Conservation (phyloP, 30 jellyfish, hydroid and myxozoan genomes). For the Chrysaora quinquecirrha region DNA sequence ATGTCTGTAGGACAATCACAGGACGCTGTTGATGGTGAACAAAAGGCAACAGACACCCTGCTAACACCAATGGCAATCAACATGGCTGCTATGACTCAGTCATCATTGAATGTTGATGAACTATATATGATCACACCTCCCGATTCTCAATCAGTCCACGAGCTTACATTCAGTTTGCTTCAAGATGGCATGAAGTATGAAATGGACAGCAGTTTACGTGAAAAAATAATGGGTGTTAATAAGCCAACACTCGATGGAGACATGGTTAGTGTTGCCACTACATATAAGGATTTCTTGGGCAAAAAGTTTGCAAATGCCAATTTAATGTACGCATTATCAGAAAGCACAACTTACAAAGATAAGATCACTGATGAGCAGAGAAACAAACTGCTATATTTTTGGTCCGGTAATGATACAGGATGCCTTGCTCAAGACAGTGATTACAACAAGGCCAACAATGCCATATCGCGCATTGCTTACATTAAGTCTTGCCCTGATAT, state of each 20-base stretch:
- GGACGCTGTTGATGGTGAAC: slow-evolving; percentile 50
- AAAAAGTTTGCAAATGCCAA: slow-evolving; percentile 42
- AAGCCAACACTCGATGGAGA: slow-evolving; percentile 55
- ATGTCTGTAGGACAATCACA: not conserved
- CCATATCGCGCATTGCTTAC: slow-evolving; percentile 55
- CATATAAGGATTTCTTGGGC: slow-evolving; percentile 35
- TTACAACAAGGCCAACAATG: slow-evolving; percentile 60
- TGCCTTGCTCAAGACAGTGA: slow-evolving; percentile 31
- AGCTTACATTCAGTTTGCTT: slow-evolving; percentile 45
- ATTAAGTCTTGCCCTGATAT: slow-evolving; percentile 45
- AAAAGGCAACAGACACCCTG: not conserved
- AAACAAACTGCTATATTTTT: slow-evolving; percentile 41
- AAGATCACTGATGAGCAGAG: slow-evolving; percentile 56
- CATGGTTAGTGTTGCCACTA: slow-evolving; percentile 40
- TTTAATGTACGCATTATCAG: slow-evolving; percentile 46
- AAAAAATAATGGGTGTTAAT: slow-evolving; percentile 35
- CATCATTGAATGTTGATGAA: slow-evolving; percentile 38
- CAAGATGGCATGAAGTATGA: slow-evolving; percentile 71
- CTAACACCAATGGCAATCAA: slow-evolving; percentile 46
- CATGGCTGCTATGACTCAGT: slow-evolving; percentile 12
- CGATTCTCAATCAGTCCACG: slow-evolving; percentile 43
- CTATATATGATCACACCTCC: slow-evolving; percentile 63
- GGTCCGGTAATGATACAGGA: slow-evolving; percentile 33
- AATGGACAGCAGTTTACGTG: slow-evolving; percentile 32
- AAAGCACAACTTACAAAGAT: slow-evolving; percentile 45